These are phyloP conservation scores for Thecophora atra DNA, from an alignment of 2,888 invertebrate species.

Conservation along the genomic window DNA sequence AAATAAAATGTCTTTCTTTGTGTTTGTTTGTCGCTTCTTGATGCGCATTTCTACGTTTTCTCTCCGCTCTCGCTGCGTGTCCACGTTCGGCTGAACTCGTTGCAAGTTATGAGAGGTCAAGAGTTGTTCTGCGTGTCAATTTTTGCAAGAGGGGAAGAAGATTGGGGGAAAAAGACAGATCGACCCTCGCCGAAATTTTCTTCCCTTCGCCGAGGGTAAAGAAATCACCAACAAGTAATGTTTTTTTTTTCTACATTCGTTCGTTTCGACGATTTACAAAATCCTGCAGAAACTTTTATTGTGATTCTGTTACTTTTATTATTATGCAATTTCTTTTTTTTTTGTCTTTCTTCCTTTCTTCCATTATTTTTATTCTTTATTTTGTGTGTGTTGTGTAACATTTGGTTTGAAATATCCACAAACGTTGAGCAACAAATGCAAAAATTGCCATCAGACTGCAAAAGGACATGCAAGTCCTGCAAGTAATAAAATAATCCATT, in stretches of 20 bases:
- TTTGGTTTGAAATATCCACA: not conserved
- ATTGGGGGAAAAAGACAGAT: too few species aligned
- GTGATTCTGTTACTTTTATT: not conserved
- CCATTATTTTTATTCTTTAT: not conserved
- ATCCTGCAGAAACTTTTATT: slow-evolving; percentile 26
- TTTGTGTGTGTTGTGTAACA: not conserved
- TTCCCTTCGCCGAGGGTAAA: not conserved
- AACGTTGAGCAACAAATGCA: not conserved
- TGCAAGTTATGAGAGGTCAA: slow-evolving; percentile 58
- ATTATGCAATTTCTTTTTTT: slow-evolving; percentile 16
- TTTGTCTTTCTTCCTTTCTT: not conserved
- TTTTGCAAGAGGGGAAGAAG: not conserved
- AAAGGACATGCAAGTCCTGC: slow-evolving; percentile 33
- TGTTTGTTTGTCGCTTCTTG: too few species aligned
- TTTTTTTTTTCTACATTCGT: too few species aligned
- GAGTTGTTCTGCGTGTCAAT: slow-evolving; percentile 47
- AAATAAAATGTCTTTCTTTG: slow-evolving; percentile 15
- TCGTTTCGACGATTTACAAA: slow-evolving; percentile 32
- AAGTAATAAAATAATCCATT: slow-evolving; percentile 36
- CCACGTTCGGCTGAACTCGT: slow-evolving; percentile 7
- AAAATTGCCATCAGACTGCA: slow-evolving; percentile 23
- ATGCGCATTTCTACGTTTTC: too few species aligned
- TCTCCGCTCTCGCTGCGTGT: not conserved
- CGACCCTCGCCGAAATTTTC: not conserved
- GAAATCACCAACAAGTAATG: too few species aligned